Evolutionary conservation across 53 echinoderm and acorn worm genomes (phyloP), one percentile per base, ranked within the genome.

Genomic region (Paelopatides confundens): DNA sequence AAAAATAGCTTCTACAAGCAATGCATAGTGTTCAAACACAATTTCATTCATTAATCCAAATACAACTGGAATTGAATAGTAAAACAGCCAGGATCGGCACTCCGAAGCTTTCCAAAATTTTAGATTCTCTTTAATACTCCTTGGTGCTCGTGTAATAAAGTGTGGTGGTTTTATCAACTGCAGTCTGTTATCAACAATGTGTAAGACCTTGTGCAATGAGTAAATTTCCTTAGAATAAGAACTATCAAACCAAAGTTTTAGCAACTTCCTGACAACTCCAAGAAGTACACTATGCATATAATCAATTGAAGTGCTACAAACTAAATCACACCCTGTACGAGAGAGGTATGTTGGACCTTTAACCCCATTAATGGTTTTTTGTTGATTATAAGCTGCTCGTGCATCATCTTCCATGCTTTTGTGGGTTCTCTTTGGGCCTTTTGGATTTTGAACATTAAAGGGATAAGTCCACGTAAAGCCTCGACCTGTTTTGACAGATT

Each of bases 61-160:
- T 43, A 95, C 86, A 38, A 88, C 86, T 21, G 95, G 95, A 14
- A 95, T 29, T 46, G 90, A 90, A 86, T 95, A 93, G 51, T 88
- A 95, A 26, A 95, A 86, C 24, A 95, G 31, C 90, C 90, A 95
- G 2, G 93, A 63, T 50, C 95, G 90, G 39, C 88, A 93, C 63
- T 93, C 93, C 15, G 93, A 90, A 7, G 95, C 93, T 35, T 95
- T 95, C 95, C 95, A 95, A 67, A 89, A 88, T 77, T 88, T 87
- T 2, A 47, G 38, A 39, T 94, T 91, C 0, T 88, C 66, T 87
- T 93, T 88, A 12, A 95, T 86, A 26, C 90, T 90, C 26, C 86
- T 69, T 18, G 93, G 95, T 13, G 85, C 64, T 43, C 93, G 53
- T 2, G 87, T 47, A 33, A 94, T 88, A 33, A 87, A 85, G 86